Evolutionary conservation across 2,888 invertebrate species (phyloP).

Genomic region (Xanthorhoe designata): DNA sequence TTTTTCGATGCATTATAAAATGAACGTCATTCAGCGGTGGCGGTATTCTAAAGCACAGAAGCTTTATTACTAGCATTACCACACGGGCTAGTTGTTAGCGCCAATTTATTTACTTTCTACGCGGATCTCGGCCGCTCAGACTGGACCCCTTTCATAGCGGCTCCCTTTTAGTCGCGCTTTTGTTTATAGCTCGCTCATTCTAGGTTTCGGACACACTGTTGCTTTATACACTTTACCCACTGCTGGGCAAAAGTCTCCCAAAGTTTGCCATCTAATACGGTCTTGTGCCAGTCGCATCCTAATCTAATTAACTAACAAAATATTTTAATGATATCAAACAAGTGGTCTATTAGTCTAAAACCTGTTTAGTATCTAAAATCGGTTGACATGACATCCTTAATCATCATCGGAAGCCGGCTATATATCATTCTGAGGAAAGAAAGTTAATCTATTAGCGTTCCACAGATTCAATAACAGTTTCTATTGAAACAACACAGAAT

Average conservation of each 20-base stretch:
- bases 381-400: conserved; percentile 13
- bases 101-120: conserved; percentile 65
- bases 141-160: conserved; percentile 37
- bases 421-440: conserved; percentile 37
- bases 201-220: background rate
- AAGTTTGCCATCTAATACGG: too few relatives aligned
- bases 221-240: too few relatives aligned
- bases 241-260: too few relatives aligned
- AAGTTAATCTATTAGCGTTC: conserved; percentile 29
- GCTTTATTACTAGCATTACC: conserved; percentile 31
- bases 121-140: conserved; percentile 46
- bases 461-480: conserved; percentile 13
- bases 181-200: conserved; percentile 30
- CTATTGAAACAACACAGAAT: conserved; percentile 10
- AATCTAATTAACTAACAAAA: too few relatives aligned
- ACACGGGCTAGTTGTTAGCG: conserved; percentile 48
- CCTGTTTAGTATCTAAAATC: background rate
- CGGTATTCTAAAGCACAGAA: background rate
- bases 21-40: background rate
- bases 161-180: conserved; percentile 22
- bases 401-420: conserved; percentile 27
- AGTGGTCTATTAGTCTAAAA: background rate
- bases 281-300: too few relatives aligned
- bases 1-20: background rate
- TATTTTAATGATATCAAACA: background rate